Evolutionary conservation across 2,888 invertebrate species (phyloP), one percentile per base, ranked within the genome.

Genomic region (Pyrrhia umbra): DNA sequence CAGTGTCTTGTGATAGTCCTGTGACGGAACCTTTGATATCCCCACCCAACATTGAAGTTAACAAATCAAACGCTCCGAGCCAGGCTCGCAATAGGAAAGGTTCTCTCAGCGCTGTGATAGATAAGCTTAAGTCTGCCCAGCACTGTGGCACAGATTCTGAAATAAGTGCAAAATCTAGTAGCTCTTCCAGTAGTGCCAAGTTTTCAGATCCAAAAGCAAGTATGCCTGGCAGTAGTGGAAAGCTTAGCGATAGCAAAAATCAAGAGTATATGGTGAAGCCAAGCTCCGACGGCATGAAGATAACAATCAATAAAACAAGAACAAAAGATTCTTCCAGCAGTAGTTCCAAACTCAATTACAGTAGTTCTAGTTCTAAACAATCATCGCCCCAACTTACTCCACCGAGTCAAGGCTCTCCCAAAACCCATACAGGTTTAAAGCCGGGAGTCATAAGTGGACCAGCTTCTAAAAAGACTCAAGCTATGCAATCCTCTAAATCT

Each of bases 251-350:
- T 72, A 95, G 92, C 63, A 97, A 97, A 91, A 97, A 97, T 85
- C 97, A 97, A 25, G 98, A 98, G 83, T 98, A 98, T 83, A 98
- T 98, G 97, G 97, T 98, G 0, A 98, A 98, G 85, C 97, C 97
- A 16, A 98, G 98, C 85, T 97, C 97, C 15, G 98, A 98, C 80
- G 98, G 98, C 3, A 97, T 98, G 94, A 98, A 98, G 89, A 96
- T 98, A 57, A 98, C 98, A 2, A 98, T 98, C 23, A 98, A 98
- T 84, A 98, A 98, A 93, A 98, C 98, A 0, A 95, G 97, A 82
- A 96, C 96, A 20, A 97, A 97, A 85, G 97, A 97, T 61, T 96
- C 96, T 0, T 96, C 96, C 18, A 89, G 90, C 39, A 92, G 92
- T 68, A 90, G 90, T 74, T 94, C 95, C 0, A 94, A 94, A 80